Evolutionary conservation across 2,113 vertebrate species (phyloP).

Genomic region (Castor canadensis): DNA sequence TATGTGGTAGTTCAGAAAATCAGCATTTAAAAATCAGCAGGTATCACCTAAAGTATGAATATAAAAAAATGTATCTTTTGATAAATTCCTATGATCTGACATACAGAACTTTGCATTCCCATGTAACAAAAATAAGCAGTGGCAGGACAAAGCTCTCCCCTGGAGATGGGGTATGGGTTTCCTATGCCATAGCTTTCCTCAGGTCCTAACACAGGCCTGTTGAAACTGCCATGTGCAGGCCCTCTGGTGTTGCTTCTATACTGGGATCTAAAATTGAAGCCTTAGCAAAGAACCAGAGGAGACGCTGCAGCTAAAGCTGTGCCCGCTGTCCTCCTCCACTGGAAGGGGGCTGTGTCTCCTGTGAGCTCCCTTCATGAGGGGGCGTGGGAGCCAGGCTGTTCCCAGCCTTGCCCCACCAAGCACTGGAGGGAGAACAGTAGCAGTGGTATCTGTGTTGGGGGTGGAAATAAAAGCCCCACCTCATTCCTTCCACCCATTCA

Average conservation of each 20-base stretch:
- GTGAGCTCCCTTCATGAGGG: background rate
- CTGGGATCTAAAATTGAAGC: background rate
- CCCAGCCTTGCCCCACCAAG: background rate
- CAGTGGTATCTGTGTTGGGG: background rate
- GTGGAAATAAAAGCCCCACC: background rate
- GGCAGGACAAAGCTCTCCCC: background rate
- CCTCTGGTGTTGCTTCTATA: background rate
- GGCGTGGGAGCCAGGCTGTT: constrained; percentile 46
- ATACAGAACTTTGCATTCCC: background rate
- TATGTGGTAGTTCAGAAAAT: background rate
- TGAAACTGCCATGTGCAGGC: background rate
- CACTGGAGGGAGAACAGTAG: background rate
- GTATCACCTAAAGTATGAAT: background rate
- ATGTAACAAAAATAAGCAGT: background rate
- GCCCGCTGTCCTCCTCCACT: background rate
- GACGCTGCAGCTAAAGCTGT: background rate
- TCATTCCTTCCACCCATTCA: background rate
- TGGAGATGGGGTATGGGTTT: background rate
- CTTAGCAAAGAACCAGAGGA: background rate
- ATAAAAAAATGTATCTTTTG: background rate
- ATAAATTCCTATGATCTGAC: background rate
- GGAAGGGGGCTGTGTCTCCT: background rate
- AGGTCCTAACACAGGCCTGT: background rate
- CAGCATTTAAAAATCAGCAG: background rate
- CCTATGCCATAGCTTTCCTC: too few species aligned